Percentiles rank a stretch among this genome's conserved stretches.
Conservation (phyloP, 2,797 vertebrate genomes). For the Halcyon leucocephala region DNA sequence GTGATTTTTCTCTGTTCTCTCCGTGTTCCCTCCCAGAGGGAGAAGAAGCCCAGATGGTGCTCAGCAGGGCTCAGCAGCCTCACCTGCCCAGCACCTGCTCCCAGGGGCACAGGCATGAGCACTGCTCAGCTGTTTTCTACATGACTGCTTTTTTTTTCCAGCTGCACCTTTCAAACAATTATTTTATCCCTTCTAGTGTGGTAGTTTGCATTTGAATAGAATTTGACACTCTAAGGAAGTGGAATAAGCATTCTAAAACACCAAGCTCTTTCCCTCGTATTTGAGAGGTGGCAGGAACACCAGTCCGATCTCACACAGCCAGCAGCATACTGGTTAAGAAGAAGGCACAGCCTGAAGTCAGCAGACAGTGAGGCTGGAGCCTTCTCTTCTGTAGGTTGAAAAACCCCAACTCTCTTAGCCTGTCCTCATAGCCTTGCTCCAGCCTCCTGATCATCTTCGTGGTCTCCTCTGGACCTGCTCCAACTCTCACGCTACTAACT, state of each 20-base stretch:
- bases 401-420: neutral
- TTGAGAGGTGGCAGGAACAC: neutral
- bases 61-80: neutral
- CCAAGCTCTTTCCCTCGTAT: neutral
- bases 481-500: neutral
- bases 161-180: neutral
- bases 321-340: neutral
- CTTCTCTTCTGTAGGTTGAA: neutral
- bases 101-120: neutral
- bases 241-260: accelerated
- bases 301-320: neutral
- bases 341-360: neutral
- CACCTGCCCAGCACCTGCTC: neutral
- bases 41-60: neutral
- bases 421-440: neutral
- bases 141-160: neutral
- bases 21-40: accelerated
- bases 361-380: neutral
- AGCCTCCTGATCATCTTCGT: neutral
- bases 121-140: neutral
- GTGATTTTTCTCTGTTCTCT: too few species aligned
- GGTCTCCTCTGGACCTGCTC: neutral
- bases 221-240: accelerated
- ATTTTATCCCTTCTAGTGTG: neutral
- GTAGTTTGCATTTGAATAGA: accelerated